A percentile compares a stretch with the other conserved stretches of the same genome.
phyloP scores from a whole-genome alignment of 2,113 vertebrate genomes.

The Spermophilus dauricus region DNA sequence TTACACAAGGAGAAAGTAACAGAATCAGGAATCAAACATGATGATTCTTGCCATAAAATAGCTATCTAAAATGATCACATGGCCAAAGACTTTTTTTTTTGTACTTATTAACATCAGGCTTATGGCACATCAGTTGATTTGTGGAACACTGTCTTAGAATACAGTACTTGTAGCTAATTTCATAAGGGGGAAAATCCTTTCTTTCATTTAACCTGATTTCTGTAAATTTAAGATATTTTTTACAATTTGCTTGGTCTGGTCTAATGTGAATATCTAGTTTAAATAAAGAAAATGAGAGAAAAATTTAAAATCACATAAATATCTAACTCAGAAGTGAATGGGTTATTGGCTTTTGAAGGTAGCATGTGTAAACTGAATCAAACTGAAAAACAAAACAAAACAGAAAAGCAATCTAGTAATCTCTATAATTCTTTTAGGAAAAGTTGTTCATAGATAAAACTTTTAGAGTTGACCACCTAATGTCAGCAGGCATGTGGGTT shows the following conservation, averaged over 20 bases:
- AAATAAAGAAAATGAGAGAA: neutral
- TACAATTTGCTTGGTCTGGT: neutral
- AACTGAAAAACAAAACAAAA: neutral
- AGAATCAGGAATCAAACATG: neutral
- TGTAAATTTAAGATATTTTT: slow-evolving; percentile 22
- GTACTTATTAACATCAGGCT: neutral
- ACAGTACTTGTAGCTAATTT: neutral
- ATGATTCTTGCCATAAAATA: neutral
- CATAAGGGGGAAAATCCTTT: neutral
- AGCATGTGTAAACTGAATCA: neutral
- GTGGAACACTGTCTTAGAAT: neutral
- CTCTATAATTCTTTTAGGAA: neutral
- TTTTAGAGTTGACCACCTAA: neutral
- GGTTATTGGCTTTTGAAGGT: neutral
- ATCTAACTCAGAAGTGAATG: neutral
- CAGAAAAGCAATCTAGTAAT: neutral
- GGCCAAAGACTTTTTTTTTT: neutral
- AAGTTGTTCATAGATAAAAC: neutral
- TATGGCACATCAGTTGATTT: neutral
- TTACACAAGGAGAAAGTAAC: neutral
- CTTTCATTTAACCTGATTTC: neutral
- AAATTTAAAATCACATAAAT: neutral
- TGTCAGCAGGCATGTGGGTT: neutral
- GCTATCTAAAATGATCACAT: neutral
- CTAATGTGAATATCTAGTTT: neutral